phyloP scores from a whole-genome alignment of 2,113 vertebrate species.

The Ageneiosus marmoratus region DNA sequence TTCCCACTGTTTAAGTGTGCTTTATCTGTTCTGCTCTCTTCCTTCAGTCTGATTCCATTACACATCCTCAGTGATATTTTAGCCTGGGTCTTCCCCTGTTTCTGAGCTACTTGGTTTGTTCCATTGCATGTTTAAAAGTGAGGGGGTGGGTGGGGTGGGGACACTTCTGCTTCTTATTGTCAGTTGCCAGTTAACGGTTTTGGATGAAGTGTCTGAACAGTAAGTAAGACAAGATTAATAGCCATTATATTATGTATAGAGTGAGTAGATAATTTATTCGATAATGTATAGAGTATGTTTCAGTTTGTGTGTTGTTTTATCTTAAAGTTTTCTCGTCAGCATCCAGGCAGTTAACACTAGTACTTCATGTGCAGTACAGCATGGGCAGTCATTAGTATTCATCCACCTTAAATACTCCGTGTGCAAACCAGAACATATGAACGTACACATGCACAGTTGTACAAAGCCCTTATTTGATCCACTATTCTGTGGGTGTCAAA shows the following conservation, averaged over 20 bases:
- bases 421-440: background rate
- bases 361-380: background rate
- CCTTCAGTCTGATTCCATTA: background rate
- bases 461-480: background rate
- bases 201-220: background rate
- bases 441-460: background rate
- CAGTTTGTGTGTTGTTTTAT: background rate
- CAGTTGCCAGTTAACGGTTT: background rate
- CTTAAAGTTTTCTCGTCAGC: background rate
- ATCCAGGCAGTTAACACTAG: background rate
- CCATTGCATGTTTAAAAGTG: constrained; percentile 17
- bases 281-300: background rate
- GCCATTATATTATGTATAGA: background rate
- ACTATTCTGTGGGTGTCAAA: background rate
- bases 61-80: background rate
- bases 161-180: constrained; percentile 38
- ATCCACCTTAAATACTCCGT: background rate
- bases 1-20: constrained; percentile 27
- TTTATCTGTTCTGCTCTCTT: constrained; percentile 37
- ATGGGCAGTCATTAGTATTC: background rate
- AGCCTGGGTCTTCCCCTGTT: background rate
- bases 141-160: rapidly evolving
- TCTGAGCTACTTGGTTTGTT: constrained; percentile 34
- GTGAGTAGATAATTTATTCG: too few relatives aligned
- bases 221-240: constrained; percentile 26